phyloP scores from a whole-genome alignment of 1,140 invertebrate species.

The Eciton burchellii region DNA sequence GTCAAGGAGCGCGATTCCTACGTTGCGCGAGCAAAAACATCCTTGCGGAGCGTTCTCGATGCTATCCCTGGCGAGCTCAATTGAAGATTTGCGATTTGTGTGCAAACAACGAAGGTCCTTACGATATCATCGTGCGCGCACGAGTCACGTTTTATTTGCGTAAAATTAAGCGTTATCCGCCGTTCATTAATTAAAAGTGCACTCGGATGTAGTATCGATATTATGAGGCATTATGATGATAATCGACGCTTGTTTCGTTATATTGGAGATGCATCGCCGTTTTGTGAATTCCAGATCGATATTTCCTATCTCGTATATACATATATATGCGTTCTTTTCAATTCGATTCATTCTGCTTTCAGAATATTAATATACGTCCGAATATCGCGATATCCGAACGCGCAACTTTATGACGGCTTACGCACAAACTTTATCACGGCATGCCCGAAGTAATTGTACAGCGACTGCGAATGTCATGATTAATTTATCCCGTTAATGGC shows the following conservation, averaged over 20 bases:
- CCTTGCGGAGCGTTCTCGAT: not conserved
- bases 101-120: not conserved
- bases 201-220: not conserved
- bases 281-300: conserved; percentile 1
- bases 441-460: no score
- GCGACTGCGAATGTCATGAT: not conserved
- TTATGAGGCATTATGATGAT: conserved; percentile 1
- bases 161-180: not conserved
- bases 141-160: not conserved
- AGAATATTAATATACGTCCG: conserved; percentile 5
- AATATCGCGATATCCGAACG: not conserved
- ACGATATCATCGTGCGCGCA: not conserved
- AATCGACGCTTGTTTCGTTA: not conserved
- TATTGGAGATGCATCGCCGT: not conserved
- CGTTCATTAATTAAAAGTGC: not conserved
- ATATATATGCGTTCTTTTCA: not conserved
- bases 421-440: not conserved
- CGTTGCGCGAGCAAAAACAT: not conserved
- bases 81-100: not conserved
- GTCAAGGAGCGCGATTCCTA: conserved; percentile 30
- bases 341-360: not conserved
- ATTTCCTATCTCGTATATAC: not conserved
- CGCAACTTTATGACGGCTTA: not conserved
- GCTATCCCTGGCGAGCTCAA: not conserved
- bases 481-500: not conserved